phyloP scores from a whole-genome alignment of 2,113 vertebrate species.

The Puma concolor region DNA sequence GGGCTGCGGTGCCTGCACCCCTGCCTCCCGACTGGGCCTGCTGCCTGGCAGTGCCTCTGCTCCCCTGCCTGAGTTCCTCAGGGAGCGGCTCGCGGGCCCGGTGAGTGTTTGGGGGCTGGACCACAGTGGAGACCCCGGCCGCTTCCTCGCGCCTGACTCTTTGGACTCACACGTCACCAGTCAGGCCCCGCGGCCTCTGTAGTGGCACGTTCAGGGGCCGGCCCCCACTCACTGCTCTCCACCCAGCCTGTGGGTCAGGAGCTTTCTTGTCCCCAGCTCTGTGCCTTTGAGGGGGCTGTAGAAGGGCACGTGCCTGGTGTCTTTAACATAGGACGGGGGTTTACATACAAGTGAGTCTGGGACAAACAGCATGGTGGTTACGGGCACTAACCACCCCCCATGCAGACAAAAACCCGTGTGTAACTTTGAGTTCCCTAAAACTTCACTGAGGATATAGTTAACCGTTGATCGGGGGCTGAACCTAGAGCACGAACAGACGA shows the following conservation, averaged over 20 bases:
- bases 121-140: neutral
- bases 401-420: too few species aligned
- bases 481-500: neutral
- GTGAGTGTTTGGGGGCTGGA: rapidly evolving
- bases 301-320: neutral
- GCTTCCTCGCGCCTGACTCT: neutral
- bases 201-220: neutral
- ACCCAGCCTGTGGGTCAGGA: neutral
- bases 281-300: neutral
- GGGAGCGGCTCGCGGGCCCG: neutral
- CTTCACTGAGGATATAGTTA: neutral
- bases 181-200: neutral
- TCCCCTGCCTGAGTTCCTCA: neutral
- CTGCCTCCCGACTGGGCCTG: neutral
- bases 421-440: neutral
- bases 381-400: neutral
- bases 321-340: neutral
- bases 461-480: neutral
- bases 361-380: neutral
- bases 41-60: neutral
- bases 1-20: rapidly evolving
- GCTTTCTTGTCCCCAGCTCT: neutral
- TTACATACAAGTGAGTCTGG: neutral
- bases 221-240: too few species aligned
- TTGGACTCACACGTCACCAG: neutral